Evolutionary conservation across 1,140 invertebrate species (phyloP), one percentile per base, ranked within the genome.

Genomic region (Akabosia matsudoensis): DNA sequence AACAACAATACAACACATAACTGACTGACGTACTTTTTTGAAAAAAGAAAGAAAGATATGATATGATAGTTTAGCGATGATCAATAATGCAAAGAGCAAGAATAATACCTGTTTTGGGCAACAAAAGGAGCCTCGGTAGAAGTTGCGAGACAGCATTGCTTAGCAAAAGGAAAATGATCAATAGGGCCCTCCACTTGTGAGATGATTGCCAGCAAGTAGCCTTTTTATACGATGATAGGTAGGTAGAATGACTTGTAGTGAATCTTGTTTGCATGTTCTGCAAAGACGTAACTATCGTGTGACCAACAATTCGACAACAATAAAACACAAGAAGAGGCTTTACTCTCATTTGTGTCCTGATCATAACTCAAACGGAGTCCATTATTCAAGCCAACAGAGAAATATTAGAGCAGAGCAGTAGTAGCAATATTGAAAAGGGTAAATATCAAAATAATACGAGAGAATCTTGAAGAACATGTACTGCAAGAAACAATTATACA

Each of bases 21-120:
- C 24, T 67, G 61, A 67, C 61, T 67, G 61, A 67, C 61, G n/a
- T n/a, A n/a, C n/a, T n/a, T n/a, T 67, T 67, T 67, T 67, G 26
- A 16, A 16, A 31, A 67, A 30, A 67, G 30, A 7, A 22, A 61
- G 54, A 61, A 22, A 61, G 54, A 61, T 61, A 61, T 61, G 54
- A 61, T 61, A 61, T 61, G 54, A 61, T 61, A 61, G 7, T n/a
- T 14, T 61, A n/a, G n/a, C n/a, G n/a, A n/a, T n/a, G 54, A 14
- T 14, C 54, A 22, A 67, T 67, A 67, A n/a, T n/a, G n/a, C n/a
- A n/a, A n/a, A n/a, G n/a, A n/a, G n/a, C n/a, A n/a, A n/a, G n/a
- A n/a, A n/a, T 30, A 67, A 67, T 67, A 67, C 61, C 61, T 67
- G 61, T 67, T 67, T 67, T 28, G 4, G 3, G 3, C 61, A 13